These are phyloP conservation scores for Crossocerus cetratus DNA, from an alignment of 2,888 invertebrate genomes.

Conservation along the genomic window DNA sequence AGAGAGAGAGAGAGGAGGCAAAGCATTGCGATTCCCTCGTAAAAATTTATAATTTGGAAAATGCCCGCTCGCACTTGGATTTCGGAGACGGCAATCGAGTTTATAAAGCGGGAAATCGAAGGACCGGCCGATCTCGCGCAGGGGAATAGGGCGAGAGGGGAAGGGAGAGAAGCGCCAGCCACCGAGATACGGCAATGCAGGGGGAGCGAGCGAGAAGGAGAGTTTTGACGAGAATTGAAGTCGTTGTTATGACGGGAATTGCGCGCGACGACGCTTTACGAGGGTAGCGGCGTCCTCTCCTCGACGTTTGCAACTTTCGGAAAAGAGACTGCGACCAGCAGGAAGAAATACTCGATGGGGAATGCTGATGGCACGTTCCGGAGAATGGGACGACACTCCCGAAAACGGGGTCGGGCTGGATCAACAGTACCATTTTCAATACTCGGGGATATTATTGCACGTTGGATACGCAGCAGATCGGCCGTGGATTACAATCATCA, in stretches of 20 bases:
- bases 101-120: constrained; percentile 77
- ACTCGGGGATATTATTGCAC: too few relatives aligned
- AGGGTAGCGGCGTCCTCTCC: constrained; percentile 46
- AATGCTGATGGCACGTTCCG: background rate
- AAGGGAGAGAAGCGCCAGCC: constrained; percentile 24
- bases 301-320: constrained; percentile 51
- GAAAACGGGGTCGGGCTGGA: background rate
- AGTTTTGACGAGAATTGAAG: constrained; percentile 77
- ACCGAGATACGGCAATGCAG: constrained; percentile 66
- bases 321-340: constrained; percentile 33
- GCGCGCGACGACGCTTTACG: constrained; percentile 73
- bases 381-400: background rate
- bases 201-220: constrained; percentile 38
- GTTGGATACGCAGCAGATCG: too few relatives aligned
- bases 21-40: constrained; percentile 59
- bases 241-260: constrained; percentile 76
- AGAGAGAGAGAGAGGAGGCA: constrained; percentile 20
- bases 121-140: constrained; percentile 53
- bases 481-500: background rate
- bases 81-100: constrained; percentile 70
- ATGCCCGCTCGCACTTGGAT: constrained; percentile 66
- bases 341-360: constrained; percentile 1
- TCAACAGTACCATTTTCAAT: too few relatives aligned
- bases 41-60: constrained; percentile 78
- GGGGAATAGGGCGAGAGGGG: constrained; percentile 13